Percentiles rank a stretch among this genome's conserved stretches.
phyloP scores from a whole-genome alignment of 2,113 vertebrate genomes.

The Urocitellus parryii region DNA sequence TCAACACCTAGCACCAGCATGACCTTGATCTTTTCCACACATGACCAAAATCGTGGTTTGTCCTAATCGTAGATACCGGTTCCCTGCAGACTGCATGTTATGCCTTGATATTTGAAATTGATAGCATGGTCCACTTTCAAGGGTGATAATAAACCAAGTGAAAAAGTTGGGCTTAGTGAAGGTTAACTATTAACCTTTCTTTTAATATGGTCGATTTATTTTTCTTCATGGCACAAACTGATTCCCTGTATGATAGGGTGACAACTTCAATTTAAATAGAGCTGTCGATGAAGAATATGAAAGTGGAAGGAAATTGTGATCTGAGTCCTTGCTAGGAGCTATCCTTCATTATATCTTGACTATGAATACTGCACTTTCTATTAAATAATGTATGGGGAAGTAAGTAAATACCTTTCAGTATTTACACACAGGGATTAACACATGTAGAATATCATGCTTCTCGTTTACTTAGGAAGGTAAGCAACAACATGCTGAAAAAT shows the following conservation, averaged over 20 bases:
- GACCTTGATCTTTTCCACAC: constrained; percentile 53
- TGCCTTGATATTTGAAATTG: constrained; percentile 71
- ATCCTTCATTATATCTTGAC: neutral
- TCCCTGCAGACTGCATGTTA: constrained; percentile 37
- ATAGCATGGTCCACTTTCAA: constrained; percentile 40
- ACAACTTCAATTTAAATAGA: constrained; percentile 63
- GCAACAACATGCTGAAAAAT: neutral
- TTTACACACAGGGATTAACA: neutral
- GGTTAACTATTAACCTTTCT: constrained; percentile 39
- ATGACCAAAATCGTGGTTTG: constrained; percentile 27
- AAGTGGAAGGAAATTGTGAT: neutral
- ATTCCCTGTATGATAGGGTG: neutral
- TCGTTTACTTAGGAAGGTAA: neutral
- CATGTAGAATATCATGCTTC: neutral
- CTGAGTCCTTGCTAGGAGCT: neutral
- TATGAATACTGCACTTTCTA: neutral
- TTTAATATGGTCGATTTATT: constrained; percentile 62
- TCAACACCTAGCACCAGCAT: neutral
- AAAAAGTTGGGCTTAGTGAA: constrained; percentile 49
- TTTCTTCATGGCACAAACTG: constrained; percentile 2
- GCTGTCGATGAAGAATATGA: neutral
- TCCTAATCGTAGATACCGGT: constrained; percentile 11
- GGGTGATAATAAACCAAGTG: constrained; percentile 43
- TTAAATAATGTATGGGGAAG: neutral
- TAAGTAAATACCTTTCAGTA: neutral